Base-by-base conservation (phyloP, 2,888 invertebrate species). In the Drosophila putrida region DNA sequence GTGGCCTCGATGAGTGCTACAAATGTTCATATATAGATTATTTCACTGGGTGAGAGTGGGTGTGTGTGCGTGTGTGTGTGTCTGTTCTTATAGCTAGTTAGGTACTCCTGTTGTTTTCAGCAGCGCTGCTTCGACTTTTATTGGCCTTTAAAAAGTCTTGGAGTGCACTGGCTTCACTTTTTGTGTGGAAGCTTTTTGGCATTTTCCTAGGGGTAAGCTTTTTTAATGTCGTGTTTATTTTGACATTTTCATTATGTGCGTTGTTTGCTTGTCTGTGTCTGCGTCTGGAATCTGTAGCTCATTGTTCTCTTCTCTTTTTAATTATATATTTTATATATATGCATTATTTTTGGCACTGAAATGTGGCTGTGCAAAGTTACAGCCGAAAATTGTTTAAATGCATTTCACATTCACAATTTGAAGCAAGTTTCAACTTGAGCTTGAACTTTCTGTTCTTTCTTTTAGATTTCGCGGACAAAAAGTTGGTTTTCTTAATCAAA, bases 191-290 rank as follows among this genome's bases (percentile, higher is more conserved):
- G 27, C 57, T 58, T 33, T 15, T 63, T 47, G 36, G 25, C 15
- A 53, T 44, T 76, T 49, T 38, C 31, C 46, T 9, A 10, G 20
- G 20, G 8, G 10, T 13, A 57, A 58, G 67, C 57, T 60, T 88
- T 86, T 88, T 89, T 82, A 89, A 88, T 88, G 84, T 81, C 76
- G 89, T 88, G 90, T 90, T 88, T 89, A 88, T 88, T 88, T 88
- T 88, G 82, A 89, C 89, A 90, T 85, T 90, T 89, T 90, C 90
- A 90, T 90, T 90, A 90, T 89, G 88, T 79, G 71, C 69, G 66
- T 33, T 36, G 25, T 49, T 58, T 62, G 53, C 55, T 35, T 63
- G 51, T 64, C 61, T 57, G 43, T 62, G 53, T 68, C 64, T 71
- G 38, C 51, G 66, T 71, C 73, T 78, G 62, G 79, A 62, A 72